These are phyloP conservation scores for Papilio xuthus DNA, from an alignment of 1,140 invertebrate genomes.

Conservation along the genomic window DNA sequence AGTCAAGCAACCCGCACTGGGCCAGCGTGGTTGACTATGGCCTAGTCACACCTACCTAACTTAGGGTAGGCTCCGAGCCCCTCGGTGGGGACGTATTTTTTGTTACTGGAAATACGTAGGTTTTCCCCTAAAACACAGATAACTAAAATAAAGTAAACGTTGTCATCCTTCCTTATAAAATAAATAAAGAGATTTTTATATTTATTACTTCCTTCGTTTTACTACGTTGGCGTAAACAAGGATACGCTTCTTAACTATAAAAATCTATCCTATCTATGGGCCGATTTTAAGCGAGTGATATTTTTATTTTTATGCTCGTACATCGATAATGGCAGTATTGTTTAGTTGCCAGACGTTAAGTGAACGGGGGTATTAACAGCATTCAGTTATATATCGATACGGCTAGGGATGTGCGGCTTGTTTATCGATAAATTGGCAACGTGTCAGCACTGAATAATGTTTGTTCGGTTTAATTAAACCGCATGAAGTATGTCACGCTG, in stretches of 20 bases:
- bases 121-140: neutral
- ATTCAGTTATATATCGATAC: constrained; percentile 42
- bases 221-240: constrained; percentile 17
- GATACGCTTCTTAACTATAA: constrained; percentile 27
- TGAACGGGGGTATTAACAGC: constrained; percentile 47
- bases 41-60: too few relatives aligned
- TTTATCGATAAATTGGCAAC: constrained; percentile 32
- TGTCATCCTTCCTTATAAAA: constrained; percentile 16
- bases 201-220: constrained; percentile 20
- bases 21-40: too few relatives aligned
- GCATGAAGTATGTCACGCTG: constrained; percentile 11
- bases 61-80: too few relatives aligned
- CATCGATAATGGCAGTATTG: constrained; percentile 50
- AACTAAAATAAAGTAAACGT: neutral
- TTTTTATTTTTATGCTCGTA: constrained; percentile 55
- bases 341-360: constrained; percentile 49
- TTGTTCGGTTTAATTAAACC: constrained; percentile 27
- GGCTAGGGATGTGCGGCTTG: constrained; percentile 39
- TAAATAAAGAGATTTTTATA: constrained; percentile 18
- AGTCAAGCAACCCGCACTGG: too few relatives aligned
- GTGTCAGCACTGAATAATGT: constrained; percentile 5
- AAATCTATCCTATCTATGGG: constrained; percentile 39
- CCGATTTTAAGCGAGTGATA: constrained; percentile 40
- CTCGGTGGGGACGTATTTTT: too few relatives aligned
- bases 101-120: neutral